phyloP scores from a whole-genome alignment of 2,797 vertebrate genomes.

The Rhabdomys pumilio region DNA sequence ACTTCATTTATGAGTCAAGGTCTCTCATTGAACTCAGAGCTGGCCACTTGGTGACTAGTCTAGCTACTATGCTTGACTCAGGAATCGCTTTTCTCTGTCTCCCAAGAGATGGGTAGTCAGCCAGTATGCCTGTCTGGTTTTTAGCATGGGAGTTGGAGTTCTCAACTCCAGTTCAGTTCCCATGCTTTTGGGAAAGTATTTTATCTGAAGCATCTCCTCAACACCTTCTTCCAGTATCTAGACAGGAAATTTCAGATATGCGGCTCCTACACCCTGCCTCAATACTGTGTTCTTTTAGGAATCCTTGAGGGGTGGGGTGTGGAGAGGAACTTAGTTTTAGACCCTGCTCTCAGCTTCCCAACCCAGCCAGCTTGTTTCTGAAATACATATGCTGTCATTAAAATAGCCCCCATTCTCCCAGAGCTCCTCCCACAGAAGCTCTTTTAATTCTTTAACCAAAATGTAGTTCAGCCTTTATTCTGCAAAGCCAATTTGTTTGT shows the following conservation, averaged over 20 bases:
- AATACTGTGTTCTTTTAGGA: constrained; percentile 60
- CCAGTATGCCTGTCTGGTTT: background rate
- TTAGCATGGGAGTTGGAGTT: background rate
- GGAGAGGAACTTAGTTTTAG: constrained; percentile 53
- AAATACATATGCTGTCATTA: constrained; percentile 77
- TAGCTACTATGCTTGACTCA: no score
- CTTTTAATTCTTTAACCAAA: constrained; percentile 81
- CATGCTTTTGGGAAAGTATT: background rate
- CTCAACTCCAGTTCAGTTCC: background rate
- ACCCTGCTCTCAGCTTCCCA: constrained; percentile 53
- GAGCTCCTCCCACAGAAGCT: constrained; percentile 74
- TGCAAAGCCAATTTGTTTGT: constrained; percentile 82
- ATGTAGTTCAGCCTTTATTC: constrained; percentile 84
- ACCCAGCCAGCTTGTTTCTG: constrained; percentile 39
- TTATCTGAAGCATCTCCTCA: background rate
- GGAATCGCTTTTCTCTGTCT: background rate
- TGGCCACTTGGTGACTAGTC: background rate
- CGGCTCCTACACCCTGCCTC: constrained; percentile 14
- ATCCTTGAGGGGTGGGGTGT: no score
- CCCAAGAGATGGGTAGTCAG: background rate
- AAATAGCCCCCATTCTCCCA: constrained; percentile 75
- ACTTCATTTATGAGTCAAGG: background rate
- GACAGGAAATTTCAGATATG: constrained; percentile 71
- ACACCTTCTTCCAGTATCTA: constrained; percentile 56
- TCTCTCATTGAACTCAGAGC: background rate